Conservation (phyloP, 2,797 vertebrate genomes). For the Naso thynnoides region DNA sequence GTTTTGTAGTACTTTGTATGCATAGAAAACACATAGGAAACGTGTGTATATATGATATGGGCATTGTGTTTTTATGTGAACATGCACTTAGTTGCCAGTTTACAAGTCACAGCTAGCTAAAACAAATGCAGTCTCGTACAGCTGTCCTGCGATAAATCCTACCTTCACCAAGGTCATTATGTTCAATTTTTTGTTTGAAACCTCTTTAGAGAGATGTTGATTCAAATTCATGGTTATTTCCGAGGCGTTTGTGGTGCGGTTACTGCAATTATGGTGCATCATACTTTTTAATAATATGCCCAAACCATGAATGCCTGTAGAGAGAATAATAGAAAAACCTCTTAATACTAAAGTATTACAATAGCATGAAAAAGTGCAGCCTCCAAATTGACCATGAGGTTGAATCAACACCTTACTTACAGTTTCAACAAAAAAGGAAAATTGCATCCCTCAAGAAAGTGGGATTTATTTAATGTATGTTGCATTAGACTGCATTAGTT, state of each 20-base stretch:
- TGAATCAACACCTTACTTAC: background rate
- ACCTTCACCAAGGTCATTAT: background rate
- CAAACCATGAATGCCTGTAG: background rate
- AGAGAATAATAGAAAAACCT: background rate
- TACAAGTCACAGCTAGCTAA: background rate
- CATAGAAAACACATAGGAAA: background rate
- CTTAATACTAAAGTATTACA: background rate
- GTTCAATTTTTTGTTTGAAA: background rate
- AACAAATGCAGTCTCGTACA: background rate
- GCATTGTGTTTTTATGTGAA: background rate
- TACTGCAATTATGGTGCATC: background rate
- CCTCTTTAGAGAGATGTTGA: background rate
- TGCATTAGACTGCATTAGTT: background rate
- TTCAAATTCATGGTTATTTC: background rate
- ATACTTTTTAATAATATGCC: background rate
- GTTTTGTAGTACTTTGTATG: background rate
- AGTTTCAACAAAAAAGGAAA: background rate
- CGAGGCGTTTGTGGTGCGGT: background rate
- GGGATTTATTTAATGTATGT: background rate
- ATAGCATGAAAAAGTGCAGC: background rate
- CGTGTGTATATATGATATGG: background rate
- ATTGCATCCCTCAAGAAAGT: background rate
- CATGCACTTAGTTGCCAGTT: background rate
- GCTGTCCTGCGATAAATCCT: background rate
- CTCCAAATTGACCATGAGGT: background rate